A percentile compares a stretch with the other conserved stretches of the same genome.
Conservation (phyloP, 92 coral and sea anemone genomes). For the Porites lobata region DNA sequence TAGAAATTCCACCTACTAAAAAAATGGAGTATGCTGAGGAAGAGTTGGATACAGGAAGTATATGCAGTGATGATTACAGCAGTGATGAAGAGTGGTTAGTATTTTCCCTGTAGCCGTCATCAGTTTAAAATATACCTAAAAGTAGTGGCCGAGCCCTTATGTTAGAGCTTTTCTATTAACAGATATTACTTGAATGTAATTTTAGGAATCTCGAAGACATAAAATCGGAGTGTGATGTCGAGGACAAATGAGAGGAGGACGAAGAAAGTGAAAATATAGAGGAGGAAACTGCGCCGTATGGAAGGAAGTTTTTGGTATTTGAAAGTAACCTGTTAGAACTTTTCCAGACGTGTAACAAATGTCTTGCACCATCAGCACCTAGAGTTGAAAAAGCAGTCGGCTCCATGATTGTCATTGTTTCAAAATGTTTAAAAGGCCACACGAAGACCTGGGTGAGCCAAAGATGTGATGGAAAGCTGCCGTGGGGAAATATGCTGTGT, state of each 20-base stretch:
- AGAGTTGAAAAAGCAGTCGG: slow-evolving; percentile 34
- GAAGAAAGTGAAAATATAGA: slow-evolving; percentile 29
- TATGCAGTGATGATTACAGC: slow-evolving; percentile 17
- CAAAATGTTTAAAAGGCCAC: slow-evolving; percentile 55
- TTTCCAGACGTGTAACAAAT: slow-evolving; percentile 41
- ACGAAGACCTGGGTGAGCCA: slow-evolving; percentile 33
- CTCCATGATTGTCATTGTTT: slow-evolving; percentile 37
- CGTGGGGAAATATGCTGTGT: slow-evolving; percentile 60
- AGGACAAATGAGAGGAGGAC: slow-evolving; percentile 15
- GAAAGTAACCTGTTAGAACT: slow-evolving; percentile 53
- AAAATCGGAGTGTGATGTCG: background rate
- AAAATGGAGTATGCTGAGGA: slow-evolving; percentile 8
- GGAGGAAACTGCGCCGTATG: slow-evolving; percentile 43
- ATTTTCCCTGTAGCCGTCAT: too few species aligned
- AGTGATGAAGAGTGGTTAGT: slow-evolving; percentile 4
- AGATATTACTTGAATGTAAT: background rate
- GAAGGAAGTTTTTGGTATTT: slow-evolving; percentile 46
- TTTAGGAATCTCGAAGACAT: slow-evolving; percentile 14
- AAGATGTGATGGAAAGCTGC: slow-evolving; percentile 43
- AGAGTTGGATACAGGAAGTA: slow-evolving; percentile 15
- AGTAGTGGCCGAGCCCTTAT: too few species aligned
- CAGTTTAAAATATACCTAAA: too few species aligned
- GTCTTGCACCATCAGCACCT: slow-evolving; percentile 36
- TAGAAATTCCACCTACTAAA: slow-evolving; percentile 5
- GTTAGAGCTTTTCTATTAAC: too few species aligned